Evolutionary conservation across 1,140 invertebrate genomes (phyloP).

Genomic region (Pomacea maculata): DNA sequence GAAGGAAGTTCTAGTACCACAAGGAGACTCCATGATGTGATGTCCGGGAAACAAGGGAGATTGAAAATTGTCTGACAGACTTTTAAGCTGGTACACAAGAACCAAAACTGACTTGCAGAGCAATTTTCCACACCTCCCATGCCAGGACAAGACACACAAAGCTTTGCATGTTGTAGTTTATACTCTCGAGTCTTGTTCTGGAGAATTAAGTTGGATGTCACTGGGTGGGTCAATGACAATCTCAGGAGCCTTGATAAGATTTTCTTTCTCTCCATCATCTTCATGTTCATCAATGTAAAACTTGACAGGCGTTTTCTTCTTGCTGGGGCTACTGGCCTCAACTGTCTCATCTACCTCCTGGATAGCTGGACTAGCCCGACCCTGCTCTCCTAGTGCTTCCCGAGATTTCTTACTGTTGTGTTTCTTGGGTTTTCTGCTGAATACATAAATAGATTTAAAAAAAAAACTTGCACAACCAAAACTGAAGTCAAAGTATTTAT

Average conservation of each 20-base stretch:
- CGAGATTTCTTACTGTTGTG: conserved; percentile 30
- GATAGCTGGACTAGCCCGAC: conserved; percentile 35
- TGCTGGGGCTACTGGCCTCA: conserved; percentile 28
- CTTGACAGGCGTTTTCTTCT: conserved; percentile 41
- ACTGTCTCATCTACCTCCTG: conserved; percentile 28
- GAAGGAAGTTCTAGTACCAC: no score
- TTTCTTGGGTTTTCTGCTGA: conserved; percentile 34
- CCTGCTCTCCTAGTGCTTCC: conserved; percentile 21
- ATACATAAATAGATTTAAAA: background rate
- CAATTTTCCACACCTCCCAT: background rate
- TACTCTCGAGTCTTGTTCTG: conserved; percentile 29
- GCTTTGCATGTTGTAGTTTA: background rate
- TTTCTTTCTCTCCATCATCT: conserved; percentile 47
- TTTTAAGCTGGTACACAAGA: background rate
- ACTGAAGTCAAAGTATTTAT: no score
- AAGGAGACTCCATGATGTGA: no score
- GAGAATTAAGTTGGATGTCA: conserved; percentile 29
- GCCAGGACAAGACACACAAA: background rate
- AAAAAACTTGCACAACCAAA: background rate
- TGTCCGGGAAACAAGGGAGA: background rate
- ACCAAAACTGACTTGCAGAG: background rate
- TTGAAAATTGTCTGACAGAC: background rate
- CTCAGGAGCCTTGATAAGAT: conserved; percentile 42
- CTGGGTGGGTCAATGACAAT: conserved; percentile 55
- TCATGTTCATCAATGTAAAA: conserved; percentile 55